A percentile compares a stretch with the other conserved stretches of the same genome.
phyloP scores from a whole-genome alignment of 2,113 vertebrate species.

The Phalacrocorax carbo region DNA sequence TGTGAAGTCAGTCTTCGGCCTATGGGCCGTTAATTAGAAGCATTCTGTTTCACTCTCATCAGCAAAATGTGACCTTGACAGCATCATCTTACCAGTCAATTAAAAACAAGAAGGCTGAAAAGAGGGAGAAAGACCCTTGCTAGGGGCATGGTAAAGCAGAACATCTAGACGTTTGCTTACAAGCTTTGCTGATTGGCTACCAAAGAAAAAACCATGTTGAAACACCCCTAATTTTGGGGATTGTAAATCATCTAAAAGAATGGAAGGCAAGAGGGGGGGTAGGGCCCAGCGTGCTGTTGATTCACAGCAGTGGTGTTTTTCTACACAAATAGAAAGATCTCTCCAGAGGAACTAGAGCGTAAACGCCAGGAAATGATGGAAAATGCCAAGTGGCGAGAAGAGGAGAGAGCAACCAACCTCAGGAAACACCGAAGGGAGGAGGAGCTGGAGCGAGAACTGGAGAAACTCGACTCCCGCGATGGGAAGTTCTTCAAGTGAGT shows the following conservation, averaged over 20 bases:
- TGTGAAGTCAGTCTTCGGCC: background rate
- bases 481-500: slow-evolving; percentile 93
- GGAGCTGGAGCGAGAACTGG: slow-evolving; percentile 77
- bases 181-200: background rate
- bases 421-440: slow-evolving; percentile 84
- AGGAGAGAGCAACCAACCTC: slow-evolving; percentile 85
- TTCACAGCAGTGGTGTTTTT: background rate
- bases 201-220: background rate
- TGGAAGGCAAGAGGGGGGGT: background rate
- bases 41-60: background rate
- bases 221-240: rapidly evolving
- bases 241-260: background rate
- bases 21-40: background rate
- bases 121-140: background rate
- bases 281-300: rapidly evolving
- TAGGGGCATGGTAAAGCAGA: background rate
- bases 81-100: background rate
- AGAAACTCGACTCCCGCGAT: slow-evolving; percentile 72
- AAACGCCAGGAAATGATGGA: slow-evolving; percentile 91
- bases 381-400: slow-evolving; percentile 87
- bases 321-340: slow-evolving; percentile 78
- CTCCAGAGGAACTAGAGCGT: slow-evolving; percentile 85
- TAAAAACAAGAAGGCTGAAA: background rate
- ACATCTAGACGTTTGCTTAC: rapidly evolving
- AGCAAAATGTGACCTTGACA: background rate